phyloP scores from a whole-genome alignment of 2,888 invertebrate genomes.

The Parthenolecanium corni region DNA sequence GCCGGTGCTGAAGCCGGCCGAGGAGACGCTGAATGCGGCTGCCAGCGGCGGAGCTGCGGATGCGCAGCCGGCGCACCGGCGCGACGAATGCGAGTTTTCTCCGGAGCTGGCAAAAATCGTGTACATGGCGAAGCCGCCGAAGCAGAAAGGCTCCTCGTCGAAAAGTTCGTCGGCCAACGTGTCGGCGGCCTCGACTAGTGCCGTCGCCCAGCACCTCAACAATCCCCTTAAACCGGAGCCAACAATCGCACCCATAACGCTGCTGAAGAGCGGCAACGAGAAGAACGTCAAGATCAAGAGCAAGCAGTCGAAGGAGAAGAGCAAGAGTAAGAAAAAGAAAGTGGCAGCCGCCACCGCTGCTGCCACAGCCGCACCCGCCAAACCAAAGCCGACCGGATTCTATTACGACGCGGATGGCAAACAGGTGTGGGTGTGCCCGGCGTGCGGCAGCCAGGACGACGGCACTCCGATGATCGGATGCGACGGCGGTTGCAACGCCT shows the following conservation, averaged over 20 bases:
- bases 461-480: constrained; percentile 97
- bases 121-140: constrained; percentile 67
- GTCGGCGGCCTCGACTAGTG: not conserved
- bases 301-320: constrained; percentile 11
- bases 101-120: constrained; percentile 76
- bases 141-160: constrained; percentile 36
- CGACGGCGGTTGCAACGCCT: constrained; percentile 88
- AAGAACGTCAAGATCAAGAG: not conserved
- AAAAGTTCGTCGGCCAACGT: no score
- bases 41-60: not conserved
- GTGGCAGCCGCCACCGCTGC: no score
- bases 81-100: constrained; percentile 36
- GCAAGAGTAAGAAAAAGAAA: constrained; percentile 12
- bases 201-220: no score
- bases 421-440: constrained; percentile 94
- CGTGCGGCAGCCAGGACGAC: constrained; percentile 87
- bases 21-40: constrained; percentile 35
- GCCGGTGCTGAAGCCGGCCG: constrained; percentile 43
- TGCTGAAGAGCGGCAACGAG: not conserved
- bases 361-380: not conserved
- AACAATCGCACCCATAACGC: not conserved
- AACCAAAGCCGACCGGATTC: not conserved
- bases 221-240: not conserved
- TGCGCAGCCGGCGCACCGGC: not conserved
- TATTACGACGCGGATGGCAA: constrained; percentile 46